phyloP scores from a whole-genome alignment of 2,113 vertebrate species.

The Sinocyclocheilus grahami region DNA sequence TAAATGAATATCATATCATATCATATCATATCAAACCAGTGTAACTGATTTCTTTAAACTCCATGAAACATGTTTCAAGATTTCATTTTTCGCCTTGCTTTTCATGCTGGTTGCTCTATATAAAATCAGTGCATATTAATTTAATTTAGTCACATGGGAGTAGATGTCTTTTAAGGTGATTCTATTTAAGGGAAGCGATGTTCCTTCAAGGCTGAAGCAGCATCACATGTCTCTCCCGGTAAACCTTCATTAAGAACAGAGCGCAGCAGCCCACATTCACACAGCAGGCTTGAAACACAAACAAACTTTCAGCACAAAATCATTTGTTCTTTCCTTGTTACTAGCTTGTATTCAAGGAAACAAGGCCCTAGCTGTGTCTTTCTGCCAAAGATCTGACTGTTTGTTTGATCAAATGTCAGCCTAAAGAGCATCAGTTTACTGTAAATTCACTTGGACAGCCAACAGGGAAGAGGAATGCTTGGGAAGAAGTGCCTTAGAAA shows the following conservation, averaged over 20 bases:
- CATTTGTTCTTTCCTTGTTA: constrained; percentile 32
- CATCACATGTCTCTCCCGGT: constrained; percentile 43
- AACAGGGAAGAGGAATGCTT: not conserved
- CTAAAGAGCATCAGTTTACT: constrained; percentile 22
- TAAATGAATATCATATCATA: no score
- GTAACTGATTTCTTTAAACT: not conserved
- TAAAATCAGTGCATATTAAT: constrained; percentile 24
- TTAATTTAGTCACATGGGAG: constrained; percentile 40
- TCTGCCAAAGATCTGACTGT: constrained; percentile 9
- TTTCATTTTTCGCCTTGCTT: not conserved
- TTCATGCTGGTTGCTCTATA: constrained; percentile 26
- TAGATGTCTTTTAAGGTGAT: constrained; percentile 49
- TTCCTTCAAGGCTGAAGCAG: constrained; percentile 34
- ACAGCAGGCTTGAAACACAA: constrained; percentile 40
- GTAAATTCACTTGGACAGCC: constrained; percentile 21
- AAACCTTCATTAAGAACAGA: constrained; percentile 42
- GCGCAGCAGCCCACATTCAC: constrained; percentile 14
- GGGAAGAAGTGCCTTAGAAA: not conserved
- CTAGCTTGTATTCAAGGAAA: not conserved
- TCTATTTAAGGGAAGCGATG: constrained; percentile 53
- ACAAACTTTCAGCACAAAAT: constrained; percentile 3
- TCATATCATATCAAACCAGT: no score
- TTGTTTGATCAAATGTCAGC: constrained; percentile 29
- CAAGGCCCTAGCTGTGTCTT: not conserved
- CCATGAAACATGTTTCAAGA: not conserved